Conservation (phyloP, 2,888 invertebrate species). For the Erpobdella octoculata region DNA sequence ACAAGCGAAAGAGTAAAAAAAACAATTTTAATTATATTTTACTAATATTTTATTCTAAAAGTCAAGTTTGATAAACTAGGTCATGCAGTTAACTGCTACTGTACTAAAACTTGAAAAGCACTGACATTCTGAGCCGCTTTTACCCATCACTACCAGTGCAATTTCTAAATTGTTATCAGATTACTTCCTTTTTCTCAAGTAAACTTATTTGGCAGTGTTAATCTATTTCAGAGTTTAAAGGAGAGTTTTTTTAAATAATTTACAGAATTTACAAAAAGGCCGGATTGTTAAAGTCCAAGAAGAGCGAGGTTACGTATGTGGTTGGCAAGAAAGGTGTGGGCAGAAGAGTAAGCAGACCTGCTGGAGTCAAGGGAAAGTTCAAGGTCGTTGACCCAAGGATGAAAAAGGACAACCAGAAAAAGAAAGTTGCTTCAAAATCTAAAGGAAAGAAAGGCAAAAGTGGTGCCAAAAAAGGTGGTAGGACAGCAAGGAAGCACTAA, state of each 20-base stretch:
- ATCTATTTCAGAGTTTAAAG: not conserved
- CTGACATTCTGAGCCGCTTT: too few species aligned
- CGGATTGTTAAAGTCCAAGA: constrained; percentile 61
- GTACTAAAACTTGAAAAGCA: too few species aligned
- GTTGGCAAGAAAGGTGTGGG: constrained; percentile 74
- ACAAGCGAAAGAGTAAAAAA: constrained; percentile 75
- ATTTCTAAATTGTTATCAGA: too few species aligned
- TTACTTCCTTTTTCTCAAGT: not conserved
- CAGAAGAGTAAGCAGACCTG: constrained; percentile 69
- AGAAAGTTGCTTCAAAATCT: constrained; percentile 4
- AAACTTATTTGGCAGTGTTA: too few species aligned
- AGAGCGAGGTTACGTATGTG: constrained; percentile 82
- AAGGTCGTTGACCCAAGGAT: constrained; percentile 90
- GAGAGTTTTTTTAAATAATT: constrained; percentile 29
- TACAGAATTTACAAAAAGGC: constrained; percentile 82
- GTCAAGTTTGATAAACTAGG: not conserved
- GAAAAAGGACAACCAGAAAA: constrained; percentile 72
- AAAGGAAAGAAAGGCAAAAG: not conserved
- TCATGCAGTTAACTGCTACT: too few species aligned
- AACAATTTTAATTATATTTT: not conserved
- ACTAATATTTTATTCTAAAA: not conserved
- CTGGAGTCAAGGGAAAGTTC: constrained; percentile 81
- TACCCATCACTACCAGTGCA: too few species aligned
- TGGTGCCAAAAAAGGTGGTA: not conserved
- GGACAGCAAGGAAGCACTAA: too few species aligned